Evolutionary conservation across 2,113 vertebrate genomes (phyloP), one percentile per base, ranked within the genome.

Genomic region (Thamnophis sirtalis): DNA sequence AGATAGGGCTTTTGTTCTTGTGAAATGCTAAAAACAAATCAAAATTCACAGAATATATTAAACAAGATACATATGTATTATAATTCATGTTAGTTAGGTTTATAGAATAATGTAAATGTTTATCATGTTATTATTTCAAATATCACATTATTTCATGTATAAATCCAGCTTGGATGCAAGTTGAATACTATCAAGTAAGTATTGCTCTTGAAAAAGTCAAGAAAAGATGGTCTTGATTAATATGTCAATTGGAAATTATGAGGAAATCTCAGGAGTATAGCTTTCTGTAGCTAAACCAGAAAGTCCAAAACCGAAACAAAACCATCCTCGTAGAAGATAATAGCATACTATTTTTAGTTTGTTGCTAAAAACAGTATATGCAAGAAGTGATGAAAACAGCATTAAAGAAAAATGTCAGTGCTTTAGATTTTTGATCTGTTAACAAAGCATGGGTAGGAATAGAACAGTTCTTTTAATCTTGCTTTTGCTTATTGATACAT

Each of bases 401-500:
- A 54, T 24, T 90, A 84, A 84, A 38, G 48, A 15, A 55, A 80
- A 55, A 84, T 84, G 7, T 13, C 6, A 55, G 13, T 55, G 24
- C 33, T 26, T 9, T 10, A 90, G 24, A 28, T 53, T 53, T 80
- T 33, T 53, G 28, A 33, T 90, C 28, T 26, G 49, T 80, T 80
- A 49, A 50, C 8, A 90, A 50, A n/a, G 3, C 6, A 38, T 21
- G 7, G 21, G 15, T 80, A 38, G n/a, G 38, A 53, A 7, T 73
- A n/a, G 15, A 49, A 90, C 9, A 38, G 2, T 38, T 24, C 9
- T 53, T 55, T 26, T 55, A 84, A 13, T 90, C 63, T 94, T 94
- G 94, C 53, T 95, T 88, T n/a, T 68, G 2, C 93, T 96, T 51
- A 88, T 28, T 49, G 22, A 5, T 93, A 2, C 73, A 13, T 28